Evolutionary conservation across 1,140 invertebrate species (phyloP), one percentile per base, ranked within the genome.

Genomic region (Globodera rostochiensis): DNA sequence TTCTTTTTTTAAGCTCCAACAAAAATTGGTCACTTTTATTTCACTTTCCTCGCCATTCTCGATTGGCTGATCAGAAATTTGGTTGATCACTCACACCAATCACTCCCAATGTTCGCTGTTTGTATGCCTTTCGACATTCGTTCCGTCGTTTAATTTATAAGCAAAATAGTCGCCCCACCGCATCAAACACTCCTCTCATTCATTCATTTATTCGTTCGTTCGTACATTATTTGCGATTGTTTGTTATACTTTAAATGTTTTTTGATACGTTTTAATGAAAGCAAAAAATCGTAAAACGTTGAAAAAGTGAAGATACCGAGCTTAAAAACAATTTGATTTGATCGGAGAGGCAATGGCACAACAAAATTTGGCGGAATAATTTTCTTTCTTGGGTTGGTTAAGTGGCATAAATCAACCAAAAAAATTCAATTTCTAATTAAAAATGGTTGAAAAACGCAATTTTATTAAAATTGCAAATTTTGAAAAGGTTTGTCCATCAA

Each of bases 1-100:
- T 73, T 25, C 7, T 73, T 73, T 21, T 21, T 73, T 73, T 15
- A 73, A 19, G 50, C 50, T 21, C 50, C 19, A 73, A 47, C 50
- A 73, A 25, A 73, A 13, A 46, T 73, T 74, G 49, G n/a, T n/a
- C 46, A 77, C 47, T 77, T 64, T 74, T 11, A 66, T 77, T 21
- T n/a, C 53, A 60, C 53, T 46, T 74, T 74, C 8, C 46, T 77
- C 53, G 25, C 25, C 36, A 25, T 75, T 25, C 74, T 74, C 36
- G 36, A 36, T 36, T 36, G 36, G 36, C 36, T 3, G 36, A 36
- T 36, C 36, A 36, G 36, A 36, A 36, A 36, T 36, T 64, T 74
- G 60, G 19, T 77, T 77, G 25, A 57, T 76, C 46, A 45, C 50
- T 73, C 50, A 19, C 71, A 19, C 71, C 13, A 15, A 53, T 53